A percentile compares a stretch with the other conserved stretches of the same genome.
Conservation (phyloP, 2,113 vertebrate species). For the Pelusios castaneus region DNA sequence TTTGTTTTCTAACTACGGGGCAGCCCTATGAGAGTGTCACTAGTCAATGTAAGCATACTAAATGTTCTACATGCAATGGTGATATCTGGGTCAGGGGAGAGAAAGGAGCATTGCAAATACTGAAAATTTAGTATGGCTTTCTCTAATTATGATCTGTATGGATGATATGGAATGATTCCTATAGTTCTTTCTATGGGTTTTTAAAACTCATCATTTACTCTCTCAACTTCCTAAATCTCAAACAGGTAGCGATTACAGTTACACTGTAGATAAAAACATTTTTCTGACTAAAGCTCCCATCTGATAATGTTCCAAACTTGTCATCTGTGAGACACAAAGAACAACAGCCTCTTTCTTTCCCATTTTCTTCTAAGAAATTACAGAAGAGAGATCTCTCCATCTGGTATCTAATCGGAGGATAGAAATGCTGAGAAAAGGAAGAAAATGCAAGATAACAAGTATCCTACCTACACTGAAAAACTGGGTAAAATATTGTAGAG, state of each 20-base stretch:
- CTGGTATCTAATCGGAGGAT: neutral
- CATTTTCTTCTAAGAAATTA: neutral
- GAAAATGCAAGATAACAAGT: neutral
- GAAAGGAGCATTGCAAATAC: neutral
- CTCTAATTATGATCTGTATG: neutral
- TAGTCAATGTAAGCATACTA: neutral
- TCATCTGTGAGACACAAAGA: neutral
- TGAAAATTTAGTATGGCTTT: neutral
- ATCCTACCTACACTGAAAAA: neutral
- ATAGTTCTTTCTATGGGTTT: neutral
- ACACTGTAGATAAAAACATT: neutral
- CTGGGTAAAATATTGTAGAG: neutral
- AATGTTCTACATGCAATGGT: neutral
- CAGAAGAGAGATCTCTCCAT: neutral
- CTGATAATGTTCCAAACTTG: neutral
- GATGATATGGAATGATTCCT: neutral
- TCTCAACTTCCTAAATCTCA: neutral
- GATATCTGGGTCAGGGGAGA: neutral
- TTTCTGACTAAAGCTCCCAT: neutral
- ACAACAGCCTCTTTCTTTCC: neutral
- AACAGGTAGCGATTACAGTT: neutral
- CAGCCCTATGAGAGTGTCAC: slow-evolving; percentile 44
- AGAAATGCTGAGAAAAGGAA: neutral
- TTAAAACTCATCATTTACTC: neutral
- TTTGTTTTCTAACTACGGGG: slow-evolving; percentile 39